phyloP scores from a whole-genome alignment of 2,797 vertebrate species.

The Halcyon badia region DNA sequence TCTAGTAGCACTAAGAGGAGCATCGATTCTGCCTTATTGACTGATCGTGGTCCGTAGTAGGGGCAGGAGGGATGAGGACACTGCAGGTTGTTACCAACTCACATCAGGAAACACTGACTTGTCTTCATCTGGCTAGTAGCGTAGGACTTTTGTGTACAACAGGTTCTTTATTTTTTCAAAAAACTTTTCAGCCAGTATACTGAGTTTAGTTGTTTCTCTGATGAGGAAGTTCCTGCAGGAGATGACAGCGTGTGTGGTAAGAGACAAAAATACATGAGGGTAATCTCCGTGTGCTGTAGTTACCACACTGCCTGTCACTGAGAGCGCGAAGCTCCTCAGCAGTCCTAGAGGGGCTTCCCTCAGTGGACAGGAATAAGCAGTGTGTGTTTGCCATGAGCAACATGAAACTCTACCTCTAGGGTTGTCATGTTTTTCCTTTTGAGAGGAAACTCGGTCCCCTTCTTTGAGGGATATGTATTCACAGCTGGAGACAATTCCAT shows the following conservation, averaged over 20 bases:
- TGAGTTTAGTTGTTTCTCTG: conserved; percentile 52
- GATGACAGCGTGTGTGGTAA: background rate
- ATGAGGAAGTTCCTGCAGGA: conserved; percentile 60
- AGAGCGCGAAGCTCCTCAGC: background rate
- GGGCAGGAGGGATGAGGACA: background rate
- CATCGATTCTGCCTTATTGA: conserved; percentile 30
- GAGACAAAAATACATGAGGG: background rate
- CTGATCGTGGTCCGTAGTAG: conserved; percentile 11
- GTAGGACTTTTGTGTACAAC: conserved; percentile 1
- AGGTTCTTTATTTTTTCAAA: conserved; percentile 39
- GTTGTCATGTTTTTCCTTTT: background rate
- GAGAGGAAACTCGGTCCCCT: background rate
- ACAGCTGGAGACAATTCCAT: background rate
- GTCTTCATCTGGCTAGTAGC: conserved; percentile 40
- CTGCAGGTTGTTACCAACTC: background rate
- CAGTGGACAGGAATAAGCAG: background rate
- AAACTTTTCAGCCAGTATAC: conserved; percentile 38
- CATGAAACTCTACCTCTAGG: background rate
- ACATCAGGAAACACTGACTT: background rate
- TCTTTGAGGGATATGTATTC: background rate
- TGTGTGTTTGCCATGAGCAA: background rate
- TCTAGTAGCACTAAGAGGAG: conserved; percentile 30
- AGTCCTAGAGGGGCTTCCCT: background rate
- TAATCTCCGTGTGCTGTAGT: background rate
- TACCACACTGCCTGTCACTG: background rate